Conservation (phyloP, 2,888 invertebrate genomes). For the Eilema caniola region DNA sequence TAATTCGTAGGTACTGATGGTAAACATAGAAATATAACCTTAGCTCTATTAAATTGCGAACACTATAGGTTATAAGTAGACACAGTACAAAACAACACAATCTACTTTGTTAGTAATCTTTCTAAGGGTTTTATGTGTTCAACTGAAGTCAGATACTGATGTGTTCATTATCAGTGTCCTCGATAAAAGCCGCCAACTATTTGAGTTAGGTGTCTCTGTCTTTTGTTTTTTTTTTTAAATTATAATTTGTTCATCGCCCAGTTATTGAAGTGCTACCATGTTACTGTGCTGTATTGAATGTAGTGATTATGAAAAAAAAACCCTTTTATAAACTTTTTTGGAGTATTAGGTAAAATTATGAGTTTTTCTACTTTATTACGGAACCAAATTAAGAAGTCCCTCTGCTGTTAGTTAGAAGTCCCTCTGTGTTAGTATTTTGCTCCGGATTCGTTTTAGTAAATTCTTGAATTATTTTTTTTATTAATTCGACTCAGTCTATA, state of each 20-base stretch:
- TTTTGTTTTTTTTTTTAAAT: no score
- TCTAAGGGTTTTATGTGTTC: not conserved
- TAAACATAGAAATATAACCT: not conserved
- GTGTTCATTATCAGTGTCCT: not conserved
- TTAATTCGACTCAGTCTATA: not conserved
- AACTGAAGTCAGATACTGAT: not conserved
- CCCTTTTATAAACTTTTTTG: no score
- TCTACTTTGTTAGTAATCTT: not conserved
- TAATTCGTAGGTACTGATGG: not conserved
- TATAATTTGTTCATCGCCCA: not conserved
- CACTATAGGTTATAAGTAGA: not conserved
- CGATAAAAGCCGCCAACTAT: not conserved
- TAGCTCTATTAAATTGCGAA: not conserved
- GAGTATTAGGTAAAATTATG: no score
- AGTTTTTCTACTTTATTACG: no score
- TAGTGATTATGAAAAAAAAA: no score
- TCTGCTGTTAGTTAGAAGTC: no score
- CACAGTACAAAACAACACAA: not conserved
- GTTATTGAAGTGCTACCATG: not conserved
- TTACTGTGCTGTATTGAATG: not conserved
- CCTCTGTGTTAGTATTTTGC: no score
- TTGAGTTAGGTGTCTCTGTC: no score
- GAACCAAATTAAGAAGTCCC: no score
- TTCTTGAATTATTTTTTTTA: not conserved
- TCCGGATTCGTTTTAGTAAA: no score